phyloP scores from a whole-genome alignment of 1,140 invertebrate species.

The Armadillidium nasatum region DNA sequence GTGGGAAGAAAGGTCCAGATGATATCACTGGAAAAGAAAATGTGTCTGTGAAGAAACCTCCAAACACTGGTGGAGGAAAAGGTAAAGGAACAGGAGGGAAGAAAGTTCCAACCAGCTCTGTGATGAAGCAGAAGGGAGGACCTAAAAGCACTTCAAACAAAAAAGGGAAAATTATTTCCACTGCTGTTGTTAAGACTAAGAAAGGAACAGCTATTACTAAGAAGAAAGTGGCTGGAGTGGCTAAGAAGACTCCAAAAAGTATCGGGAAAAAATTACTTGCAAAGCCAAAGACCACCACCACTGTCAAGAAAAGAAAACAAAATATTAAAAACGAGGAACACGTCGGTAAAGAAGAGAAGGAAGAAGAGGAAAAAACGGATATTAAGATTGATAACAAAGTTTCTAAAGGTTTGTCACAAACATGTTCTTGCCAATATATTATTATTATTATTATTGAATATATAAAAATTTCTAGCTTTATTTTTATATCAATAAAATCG shows the following conservation, averaged over 20 bases:
- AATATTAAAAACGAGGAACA: no score
- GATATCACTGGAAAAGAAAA: background rate
- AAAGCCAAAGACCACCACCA: no score
- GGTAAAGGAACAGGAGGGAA: constrained; percentile 19
- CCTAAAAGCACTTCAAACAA: no score
- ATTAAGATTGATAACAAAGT: background rate
- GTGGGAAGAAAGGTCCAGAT: constrained; percentile 7
- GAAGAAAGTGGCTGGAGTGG: background rate
- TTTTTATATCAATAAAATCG: no score
- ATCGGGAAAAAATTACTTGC: background rate
- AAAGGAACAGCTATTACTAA: background rate
- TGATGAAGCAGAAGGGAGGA: constrained; percentile 1
- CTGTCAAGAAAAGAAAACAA: no score
- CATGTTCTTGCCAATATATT: no score
- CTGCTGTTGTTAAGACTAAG: no score
- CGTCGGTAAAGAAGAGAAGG: no score
- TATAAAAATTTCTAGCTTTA: no score
- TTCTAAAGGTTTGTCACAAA: background rate
- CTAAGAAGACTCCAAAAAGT: background rate
- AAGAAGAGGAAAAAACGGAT: no score
- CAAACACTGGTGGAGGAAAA: background rate
- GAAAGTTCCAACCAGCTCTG: background rate
- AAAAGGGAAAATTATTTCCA: no score
- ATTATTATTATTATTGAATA: no score
- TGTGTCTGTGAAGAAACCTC: background rate